Base-by-base conservation (phyloP, 2,797 vertebrate genomes). In the Sebastes variabilis region DNA sequence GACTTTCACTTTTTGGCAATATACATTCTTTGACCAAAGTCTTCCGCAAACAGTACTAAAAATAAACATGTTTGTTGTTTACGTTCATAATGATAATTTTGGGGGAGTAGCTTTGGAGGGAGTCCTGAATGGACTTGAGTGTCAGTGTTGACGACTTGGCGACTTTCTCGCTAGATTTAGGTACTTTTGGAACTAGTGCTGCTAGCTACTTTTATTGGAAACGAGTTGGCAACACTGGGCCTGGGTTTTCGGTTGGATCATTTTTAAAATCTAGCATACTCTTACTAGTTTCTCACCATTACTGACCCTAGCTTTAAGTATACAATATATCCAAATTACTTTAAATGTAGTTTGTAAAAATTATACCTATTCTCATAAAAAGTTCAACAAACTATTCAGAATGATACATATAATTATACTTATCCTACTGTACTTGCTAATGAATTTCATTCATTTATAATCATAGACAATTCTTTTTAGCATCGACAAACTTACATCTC, bases 231-330 rank as follows among this genome's bases (percentile, higher is more conserved):
- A 52, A 52, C 8, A n/a, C 49, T 0, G 2, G 49, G 18, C 4
- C 20, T 0, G 49, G 20, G 16, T 52, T 52, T 52, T 20, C 6
- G 20, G 49, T 52, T 52, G 20, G 49, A 49, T 52, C 2, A 18
- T 46, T 46, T 52, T 52, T 2, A 9, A 52, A n/a, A 0, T 52
- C 49, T n/a, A 52, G 0, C 8, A 0, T 42, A 52, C 42, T 18
- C 42, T n/a, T 52, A 10, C 16, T 49, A 49, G 42, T 49, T 49
- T 20, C 42, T 49, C 42, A 49, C 16, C 16, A 20, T 20, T 20
- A 46, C 20, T 52, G 49, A 52, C 18, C 49, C 1, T n/a, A 52
- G 18, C 3, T 52, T 52, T 52, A 52, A n/a, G 61, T 13, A 36
- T 42, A 22, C 22, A 52, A 7, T 34, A 16, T 34, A 30, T 27